These are phyloP conservation scores for Garra rufa DNA, from an alignment of 2,113 vertebrate species.

Conservation along the genomic window DNA sequence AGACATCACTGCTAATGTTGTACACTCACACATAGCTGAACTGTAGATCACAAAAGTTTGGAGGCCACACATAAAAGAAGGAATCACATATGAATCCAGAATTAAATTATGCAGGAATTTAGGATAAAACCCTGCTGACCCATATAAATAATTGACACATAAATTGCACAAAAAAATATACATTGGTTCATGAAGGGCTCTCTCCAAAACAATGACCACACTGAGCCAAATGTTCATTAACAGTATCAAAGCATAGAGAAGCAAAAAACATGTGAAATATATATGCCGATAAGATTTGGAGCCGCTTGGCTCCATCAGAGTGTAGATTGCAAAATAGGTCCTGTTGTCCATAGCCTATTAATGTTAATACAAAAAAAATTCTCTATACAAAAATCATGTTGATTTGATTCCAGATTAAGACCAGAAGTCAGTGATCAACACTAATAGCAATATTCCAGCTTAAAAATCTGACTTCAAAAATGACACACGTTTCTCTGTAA, in stretches of 20 bases:
- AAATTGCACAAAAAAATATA: constrained; percentile 51
- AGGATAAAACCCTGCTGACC: constrained; percentile 43
- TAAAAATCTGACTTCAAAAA: background rate
- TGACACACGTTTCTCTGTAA: background rate
- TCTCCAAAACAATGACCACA: constrained; percentile 34
- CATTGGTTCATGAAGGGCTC: constrained; percentile 49
- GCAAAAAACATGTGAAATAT: background rate
- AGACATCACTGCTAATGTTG: constrained; percentile 37
- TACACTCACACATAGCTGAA: constrained; percentile 30
- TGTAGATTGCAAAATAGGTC: background rate
- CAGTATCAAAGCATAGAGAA: background rate
- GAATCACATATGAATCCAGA: constrained; percentile 3
- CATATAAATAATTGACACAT: constrained; percentile 37
- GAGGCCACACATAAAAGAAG: background rate
- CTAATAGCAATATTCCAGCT: background rate
- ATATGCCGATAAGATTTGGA: constrained; percentile 21
- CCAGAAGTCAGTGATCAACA: background rate
- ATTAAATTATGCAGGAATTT: constrained; percentile 18
- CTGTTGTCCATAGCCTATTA: background rate
- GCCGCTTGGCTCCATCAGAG: constrained; percentile 22
- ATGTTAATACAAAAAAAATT: background rate
- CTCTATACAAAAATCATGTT: background rate
- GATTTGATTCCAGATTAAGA: background rate
- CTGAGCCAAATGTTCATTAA: background rate
- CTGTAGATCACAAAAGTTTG: constrained; percentile 38